Evolutionary conservation across 2,888 invertebrate genomes (phyloP).

Genomic region (Melinaea menophilus): DNA sequence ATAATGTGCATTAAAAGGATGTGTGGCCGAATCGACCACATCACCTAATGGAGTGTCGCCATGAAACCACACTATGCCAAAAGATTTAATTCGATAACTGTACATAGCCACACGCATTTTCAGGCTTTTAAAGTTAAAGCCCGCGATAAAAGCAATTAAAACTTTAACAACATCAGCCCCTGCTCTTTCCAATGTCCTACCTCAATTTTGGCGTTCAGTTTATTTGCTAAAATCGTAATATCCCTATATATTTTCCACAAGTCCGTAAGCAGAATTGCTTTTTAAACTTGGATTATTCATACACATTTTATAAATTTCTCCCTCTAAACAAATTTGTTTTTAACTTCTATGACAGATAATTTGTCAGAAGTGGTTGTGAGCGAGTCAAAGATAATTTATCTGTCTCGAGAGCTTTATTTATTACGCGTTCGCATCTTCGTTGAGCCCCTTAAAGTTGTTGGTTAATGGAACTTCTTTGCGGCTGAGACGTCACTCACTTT

Average conservation of each 20-base stretch:
- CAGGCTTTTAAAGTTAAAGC: conserved; percentile 59
- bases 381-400: conserved; percentile 77
- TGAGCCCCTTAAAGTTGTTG: conserved; percentile 70
- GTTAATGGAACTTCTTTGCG: conserved; percentile 72
- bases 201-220: conserved; percentile 47
- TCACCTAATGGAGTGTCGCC: conserved; percentile 37
- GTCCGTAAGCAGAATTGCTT: conserved; percentile 25
- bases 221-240: conserved; percentile 40
- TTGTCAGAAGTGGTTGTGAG: conserved; percentile 71
- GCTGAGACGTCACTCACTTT: conserved; percentile 61
- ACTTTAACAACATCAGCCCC: conserved; percentile 65
- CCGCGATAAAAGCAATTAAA: conserved; percentile 73
- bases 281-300: conserved; percentile 36
- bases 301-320: conserved; percentile 59
- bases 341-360: conserved; percentile 74
- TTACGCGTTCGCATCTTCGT: conserved; percentile 71
- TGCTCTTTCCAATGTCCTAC: conserved; percentile 54
- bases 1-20: conserved; percentile 29
- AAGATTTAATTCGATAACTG: conserved; percentile 63
- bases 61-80: conserved; percentile 40
- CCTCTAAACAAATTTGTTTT: conserved; percentile 72
- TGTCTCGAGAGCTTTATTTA: conserved; percentile 76
- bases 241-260: conserved; percentile 19
- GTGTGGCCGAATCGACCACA: conserved; percentile 32
- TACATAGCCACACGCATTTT: conserved; percentile 57